phyloP scores from a whole-genome alignment of 2,888 invertebrate species.

The Chloroclysta siterata region DNA sequence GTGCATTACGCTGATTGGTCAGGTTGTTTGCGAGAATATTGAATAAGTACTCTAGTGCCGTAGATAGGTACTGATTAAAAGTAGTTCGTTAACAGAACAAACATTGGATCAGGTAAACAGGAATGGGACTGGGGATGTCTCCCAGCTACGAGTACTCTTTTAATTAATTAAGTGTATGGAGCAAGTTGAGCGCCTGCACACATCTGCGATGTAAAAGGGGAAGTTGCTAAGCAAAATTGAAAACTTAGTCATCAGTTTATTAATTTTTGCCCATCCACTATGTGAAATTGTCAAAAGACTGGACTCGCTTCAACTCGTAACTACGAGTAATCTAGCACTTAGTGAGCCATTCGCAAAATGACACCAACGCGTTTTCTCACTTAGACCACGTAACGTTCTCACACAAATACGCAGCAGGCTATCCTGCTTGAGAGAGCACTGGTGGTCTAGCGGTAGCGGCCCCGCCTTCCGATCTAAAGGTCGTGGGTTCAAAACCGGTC shows the following conservation, averaged over 20 bases:
- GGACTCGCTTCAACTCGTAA: not conserved
- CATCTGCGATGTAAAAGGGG: constrained; percentile 58
- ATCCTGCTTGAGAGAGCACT: too few species aligned
- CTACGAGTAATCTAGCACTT: not conserved
- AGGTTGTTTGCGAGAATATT: constrained; percentile 46
- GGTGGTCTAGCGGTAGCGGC: too few species aligned
- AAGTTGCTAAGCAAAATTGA: constrained; percentile 47
- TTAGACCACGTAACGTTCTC: too few species aligned
- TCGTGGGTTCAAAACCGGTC: too few species aligned
- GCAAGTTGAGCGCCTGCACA: constrained; percentile 60
- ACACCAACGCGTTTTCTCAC: too few species aligned
- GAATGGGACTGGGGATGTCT: constrained; percentile 50
- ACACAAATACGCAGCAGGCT: too few species aligned
- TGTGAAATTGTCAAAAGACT: not conserved
- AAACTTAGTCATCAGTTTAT: constrained; percentile 30
- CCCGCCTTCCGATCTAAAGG: too few species aligned
- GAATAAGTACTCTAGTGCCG: constrained; percentile 53
- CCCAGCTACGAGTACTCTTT: constrained; percentile 68
- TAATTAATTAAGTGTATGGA: constrained; percentile 79
- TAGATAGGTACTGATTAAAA: constrained; percentile 36
- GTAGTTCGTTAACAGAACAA: constrained; percentile 72
- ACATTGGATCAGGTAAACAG: constrained; percentile 74
- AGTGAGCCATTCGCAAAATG: too few species aligned
- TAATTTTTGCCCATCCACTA: constrained; percentile 13
- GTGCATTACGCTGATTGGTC: constrained; percentile 59